Conservation (phyloP, 2,113 vertebrate genomes). For the Chionomys nivalis region DNA sequence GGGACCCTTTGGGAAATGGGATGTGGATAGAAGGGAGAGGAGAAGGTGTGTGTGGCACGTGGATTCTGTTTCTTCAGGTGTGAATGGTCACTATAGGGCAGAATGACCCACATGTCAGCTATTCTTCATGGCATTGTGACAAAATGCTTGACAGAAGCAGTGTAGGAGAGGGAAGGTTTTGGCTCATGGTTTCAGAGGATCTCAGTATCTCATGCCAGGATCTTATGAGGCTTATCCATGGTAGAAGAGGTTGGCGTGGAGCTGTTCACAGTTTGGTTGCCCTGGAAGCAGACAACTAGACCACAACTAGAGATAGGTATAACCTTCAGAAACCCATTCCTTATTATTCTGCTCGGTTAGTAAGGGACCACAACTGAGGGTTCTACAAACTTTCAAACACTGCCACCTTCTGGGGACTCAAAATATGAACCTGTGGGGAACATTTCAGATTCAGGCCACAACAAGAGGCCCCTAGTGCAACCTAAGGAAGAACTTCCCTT, state of each 20-base stretch:
- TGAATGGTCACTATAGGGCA: neutral
- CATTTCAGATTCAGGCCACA: neutral
- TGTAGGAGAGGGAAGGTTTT: neutral
- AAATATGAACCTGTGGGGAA: neutral
- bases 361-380: neutral
- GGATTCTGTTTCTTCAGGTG: neutral
- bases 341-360: neutral
- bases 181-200: neutral
- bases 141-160: neutral
- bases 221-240: neutral
- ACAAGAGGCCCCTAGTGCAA: neutral
- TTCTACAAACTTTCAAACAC: neutral
- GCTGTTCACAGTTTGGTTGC: neutral
- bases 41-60: neutral
- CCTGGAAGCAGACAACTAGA: neutral
- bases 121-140: neutral
- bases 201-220: neutral
- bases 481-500: neutral
- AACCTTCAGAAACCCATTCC: neutral
- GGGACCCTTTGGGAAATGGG: neutral
- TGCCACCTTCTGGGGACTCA: neutral
- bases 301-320: neutral
- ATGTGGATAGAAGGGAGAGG: neutral
- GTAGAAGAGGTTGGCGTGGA: neutral
- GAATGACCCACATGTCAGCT: neutral